Base-by-base conservation (phyloP, 64 coral and sea anemone species). In the Stylophora pistillata region DNA sequence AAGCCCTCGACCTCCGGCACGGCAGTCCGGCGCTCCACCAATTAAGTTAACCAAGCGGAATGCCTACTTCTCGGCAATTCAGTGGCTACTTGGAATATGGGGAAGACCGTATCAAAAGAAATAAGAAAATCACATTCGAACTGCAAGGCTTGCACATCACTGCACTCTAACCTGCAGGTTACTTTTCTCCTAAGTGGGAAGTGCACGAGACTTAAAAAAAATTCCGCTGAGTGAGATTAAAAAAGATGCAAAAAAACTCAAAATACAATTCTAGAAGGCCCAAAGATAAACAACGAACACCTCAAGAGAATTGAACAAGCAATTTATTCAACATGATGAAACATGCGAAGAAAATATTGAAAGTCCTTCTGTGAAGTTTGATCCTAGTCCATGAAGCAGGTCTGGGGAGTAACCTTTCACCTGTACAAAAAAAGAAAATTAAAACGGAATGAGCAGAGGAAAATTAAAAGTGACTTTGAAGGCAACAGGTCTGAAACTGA, bases 321-420 rank as follows among this genome's bases (percentile, higher is more conserved):
- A n/a, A 89, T 89, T 80, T 89, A 55, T 81, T 80, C 88, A 53
- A 81, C 75, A 57, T 68, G 78, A 89, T 79, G 76, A 89, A 72
- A 89, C 79, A 79, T 89, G 76, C 34, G 72, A 89, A 55, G 77
- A 57, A n/a, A 89, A 81, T 53, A 81, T 89, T 89, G 88, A 79
- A 87, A 53, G 65, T 31, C 71, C 1, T 18, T 74, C 2, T 56
- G n/a, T 58, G 69, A 87, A 1, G 75, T 74, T 16, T 87, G 17
- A 17, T 58, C 6, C 15, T 87, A 7, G 70, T 74, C 53, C 71
- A 60, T 79, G 88, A 89, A n/a, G 76, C 88, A 30, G 30, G 63
- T 17, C 65, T 89, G 53, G 9, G 81, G 68, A 89, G 34, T 31
- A 81, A 89, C 56, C 76, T 89, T 14, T 89, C 76, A 33, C 88